Evolutionary conservation across 2,888 invertebrate genomes (phyloP).

Genomic region (Erpobdella octoculata): DNA sequence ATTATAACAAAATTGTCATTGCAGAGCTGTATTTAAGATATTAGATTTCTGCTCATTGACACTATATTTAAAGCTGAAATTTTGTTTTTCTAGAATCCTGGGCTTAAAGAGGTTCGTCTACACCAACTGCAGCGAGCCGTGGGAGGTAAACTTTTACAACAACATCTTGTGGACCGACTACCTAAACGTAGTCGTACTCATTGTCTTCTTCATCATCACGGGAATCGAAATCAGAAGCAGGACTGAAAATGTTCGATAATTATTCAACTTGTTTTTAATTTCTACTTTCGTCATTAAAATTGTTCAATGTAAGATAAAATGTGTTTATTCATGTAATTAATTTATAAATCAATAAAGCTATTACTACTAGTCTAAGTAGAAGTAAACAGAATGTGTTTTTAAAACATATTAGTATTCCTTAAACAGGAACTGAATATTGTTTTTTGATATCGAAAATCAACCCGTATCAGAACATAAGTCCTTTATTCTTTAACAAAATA

Average conservation of each 20-base stretch:
- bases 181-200: constrained; percentile 66
- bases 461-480: too few species aligned
- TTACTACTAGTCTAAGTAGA: too few species aligned
- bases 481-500: too few species aligned
- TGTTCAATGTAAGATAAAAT: neutral
- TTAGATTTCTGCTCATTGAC: too few species aligned
- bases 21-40: too few species aligned
- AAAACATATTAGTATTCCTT: too few species aligned
- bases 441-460: too few species aligned
- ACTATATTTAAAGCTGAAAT: neutral
- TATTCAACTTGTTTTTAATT: neutral
- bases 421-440: too few species aligned
- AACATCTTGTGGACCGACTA: constrained; percentile 67
- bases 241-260: neutral
- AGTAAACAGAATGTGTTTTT: too few species aligned
- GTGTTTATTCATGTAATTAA: too few species aligned
- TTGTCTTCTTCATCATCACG: constrained; percentile 67
- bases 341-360: too few species aligned
- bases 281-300: neutral
- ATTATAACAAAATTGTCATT: too few species aligned
- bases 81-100: constrained; percentile 61
- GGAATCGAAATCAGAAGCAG: constrained; percentile 53
- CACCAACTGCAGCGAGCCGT: constrained; percentile 60
- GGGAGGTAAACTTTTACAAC: constrained; percentile 60
- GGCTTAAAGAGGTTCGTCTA: constrained; percentile 61